Evolutionary conservation across 2,888 invertebrate species (phyloP), one percentile per base, ranked within the genome.

Genomic region (Machimus atricapillus): DNA sequence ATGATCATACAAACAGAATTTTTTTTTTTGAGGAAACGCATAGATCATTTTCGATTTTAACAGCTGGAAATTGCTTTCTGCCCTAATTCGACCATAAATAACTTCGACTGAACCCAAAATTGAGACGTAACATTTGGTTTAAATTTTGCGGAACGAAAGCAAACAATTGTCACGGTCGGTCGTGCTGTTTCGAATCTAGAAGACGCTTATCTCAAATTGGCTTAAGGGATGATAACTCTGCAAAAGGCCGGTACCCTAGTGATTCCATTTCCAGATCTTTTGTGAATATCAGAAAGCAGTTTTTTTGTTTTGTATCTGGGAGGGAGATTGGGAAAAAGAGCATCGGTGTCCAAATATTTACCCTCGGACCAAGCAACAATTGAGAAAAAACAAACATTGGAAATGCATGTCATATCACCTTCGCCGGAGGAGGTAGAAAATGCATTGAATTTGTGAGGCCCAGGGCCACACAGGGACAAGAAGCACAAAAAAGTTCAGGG

Each of bases 331-430:
- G 74, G 40, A 79, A 74, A 34, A 83, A 66, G 37, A 37, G 40
- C 58, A 85, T 46, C 85, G 46, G 40, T 74, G 85, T 85, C 85
- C 74, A 85, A 85, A 85, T 85, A 85, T 85, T 85, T 85, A 85
- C 85, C 46, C 46, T 74, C 4, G 37, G 40, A 16, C 27, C 31
- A 19, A 74, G 43, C n/a, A 74, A 46, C 23, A 66, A 85, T 27
- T 19, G 46, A 14, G 31, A 85, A 85, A 85, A 85, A 43, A 43
- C 27, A 73, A 83, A 46, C 73, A 82, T 2, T 37, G 31, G 40
- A 58, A 83, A 19, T 58, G 40, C 82, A 56, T 56, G 58, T 56
- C 56, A 56, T 37, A 27, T 66, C 79, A 79, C 79, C 74, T 85
- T 27, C 23, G 40, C 19, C 37, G 19, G 23, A 85, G 52, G 52